Percentiles rank a stretch among this genome's conserved stretches.
Conservation (phyloP, 1,140 invertebrate species). For the Trachelipus rathkii region DNA sequence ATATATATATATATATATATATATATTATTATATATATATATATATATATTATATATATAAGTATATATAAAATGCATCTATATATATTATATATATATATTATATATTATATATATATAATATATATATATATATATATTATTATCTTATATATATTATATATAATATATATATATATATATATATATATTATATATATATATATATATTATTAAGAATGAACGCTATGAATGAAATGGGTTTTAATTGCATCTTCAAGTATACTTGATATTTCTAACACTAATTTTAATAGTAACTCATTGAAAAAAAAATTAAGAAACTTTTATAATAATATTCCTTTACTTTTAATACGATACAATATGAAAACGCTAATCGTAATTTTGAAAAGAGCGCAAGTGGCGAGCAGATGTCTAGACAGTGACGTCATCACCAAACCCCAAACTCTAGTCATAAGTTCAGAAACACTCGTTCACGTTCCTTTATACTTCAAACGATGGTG, state of each 20-base stretch:
- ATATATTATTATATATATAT: background rate
- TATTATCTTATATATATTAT: background rate
- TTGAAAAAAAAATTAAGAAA: background rate
- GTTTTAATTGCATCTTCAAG: background rate
- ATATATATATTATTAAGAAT: no score
- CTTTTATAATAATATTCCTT: background rate
- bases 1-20: no score
- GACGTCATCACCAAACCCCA: conserved; percentile 13
- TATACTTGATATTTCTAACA: background rate
- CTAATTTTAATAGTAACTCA: no score
- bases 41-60: background rate
- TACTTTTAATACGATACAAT: background rate
- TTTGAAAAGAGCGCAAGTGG: conserved; percentile 3
- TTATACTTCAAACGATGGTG: background rate
- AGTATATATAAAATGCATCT: no score
- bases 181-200: no score
- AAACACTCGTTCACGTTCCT: background rate
- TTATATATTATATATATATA: no score
- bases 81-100: no score
- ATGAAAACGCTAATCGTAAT: background rate
- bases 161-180: no score
- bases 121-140: no score
- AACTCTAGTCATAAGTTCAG: background rate
- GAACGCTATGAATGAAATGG: background rate
- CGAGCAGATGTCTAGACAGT: conserved; percentile 8